Base-by-base conservation (phyloP, 2,888 invertebrate species). In the Lordiphosa fenestrarum region DNA sequence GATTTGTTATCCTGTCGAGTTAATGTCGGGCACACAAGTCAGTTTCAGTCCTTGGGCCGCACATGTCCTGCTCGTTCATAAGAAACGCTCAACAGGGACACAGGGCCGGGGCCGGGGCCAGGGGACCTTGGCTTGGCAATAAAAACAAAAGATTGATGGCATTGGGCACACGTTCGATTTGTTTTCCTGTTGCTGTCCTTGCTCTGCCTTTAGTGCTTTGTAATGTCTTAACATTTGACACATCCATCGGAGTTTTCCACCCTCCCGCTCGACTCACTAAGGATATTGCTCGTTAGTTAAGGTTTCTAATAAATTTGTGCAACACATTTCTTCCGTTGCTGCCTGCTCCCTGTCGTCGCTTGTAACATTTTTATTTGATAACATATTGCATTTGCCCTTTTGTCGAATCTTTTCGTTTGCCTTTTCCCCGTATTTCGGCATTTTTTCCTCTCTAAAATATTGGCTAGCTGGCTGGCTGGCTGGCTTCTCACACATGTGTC, bases 1-100 rank as follows among this genome's bases (percentile, higher is more conserved):
- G 88, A 87, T 87, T 87, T 87, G 87, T 87, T 87, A 88, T 87
- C 87, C 87, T 87, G 88, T 87, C 87, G 87, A 87, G 88, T 87
- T 87, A 88, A 86, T 86, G 85, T 88, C 87, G 84, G 75, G 77
- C 86, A 75, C 71, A 84, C 81, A 77, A 47, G 36, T 21, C 55
- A 54, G 50, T 23, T 12, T 51, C 53, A 60, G 65, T 53, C 53
- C 47, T 46, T 41, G 46, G 15, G 49, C 42, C 49, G 51, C 21
- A 38, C 49, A 47, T 56, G 54, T 80, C 66, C 80, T 72, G 48
- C 42, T 40, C 68, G 71, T 84, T 77, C 83, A 53, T 52, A 66
- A 63, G 77, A 77, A 77, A 71, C 64, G 60, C 75, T 71, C 69
- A 51, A 66, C 78, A 53, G 75, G 60, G 58, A 82, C 82, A n/a